Conservation (phyloP, 1,140 invertebrate genomes). For the Agrilus planipennis region DNA sequence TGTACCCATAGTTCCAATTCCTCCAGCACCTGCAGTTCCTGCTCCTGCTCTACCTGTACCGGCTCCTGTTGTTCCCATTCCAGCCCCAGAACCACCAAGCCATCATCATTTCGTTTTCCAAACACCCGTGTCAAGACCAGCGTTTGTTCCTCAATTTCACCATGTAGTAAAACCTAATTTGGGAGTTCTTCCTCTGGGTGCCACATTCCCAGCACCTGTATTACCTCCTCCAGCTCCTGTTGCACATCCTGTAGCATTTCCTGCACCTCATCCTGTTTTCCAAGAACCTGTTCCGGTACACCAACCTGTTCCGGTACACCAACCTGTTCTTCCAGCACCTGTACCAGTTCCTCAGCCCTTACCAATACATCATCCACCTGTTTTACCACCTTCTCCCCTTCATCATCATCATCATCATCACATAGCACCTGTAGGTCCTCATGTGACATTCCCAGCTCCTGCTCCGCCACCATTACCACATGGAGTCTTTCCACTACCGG, state of each 20-base stretch:
- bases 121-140: constrained; percentile 2
- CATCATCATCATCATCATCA: neutral
- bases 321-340: neutral
- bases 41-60: neutral
- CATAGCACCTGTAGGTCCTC: neutral
- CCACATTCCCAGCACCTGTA: neutral
- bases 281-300: neutral
- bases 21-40: neutral
- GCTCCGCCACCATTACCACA: neutral
- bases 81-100: neutral
- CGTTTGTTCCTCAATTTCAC: neutral
- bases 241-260: neutral
- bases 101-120: constrained; percentile 4
- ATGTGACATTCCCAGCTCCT: neutral
- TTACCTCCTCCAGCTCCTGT: neutral
- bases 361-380: neutral
- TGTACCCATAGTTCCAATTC: neutral
- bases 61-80: neutral
- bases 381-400: neutral
- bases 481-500: neutral
- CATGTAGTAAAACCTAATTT: constrained; percentile 1
- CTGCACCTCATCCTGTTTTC: neutral
- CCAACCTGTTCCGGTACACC: neutral
- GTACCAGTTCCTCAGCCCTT: neutral
- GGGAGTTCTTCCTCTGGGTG: neutral